These are phyloP conservation scores for Hypselothyrea guttata DNA, from an alignment of 2,888 invertebrate species.

Conservation along the genomic window DNA sequence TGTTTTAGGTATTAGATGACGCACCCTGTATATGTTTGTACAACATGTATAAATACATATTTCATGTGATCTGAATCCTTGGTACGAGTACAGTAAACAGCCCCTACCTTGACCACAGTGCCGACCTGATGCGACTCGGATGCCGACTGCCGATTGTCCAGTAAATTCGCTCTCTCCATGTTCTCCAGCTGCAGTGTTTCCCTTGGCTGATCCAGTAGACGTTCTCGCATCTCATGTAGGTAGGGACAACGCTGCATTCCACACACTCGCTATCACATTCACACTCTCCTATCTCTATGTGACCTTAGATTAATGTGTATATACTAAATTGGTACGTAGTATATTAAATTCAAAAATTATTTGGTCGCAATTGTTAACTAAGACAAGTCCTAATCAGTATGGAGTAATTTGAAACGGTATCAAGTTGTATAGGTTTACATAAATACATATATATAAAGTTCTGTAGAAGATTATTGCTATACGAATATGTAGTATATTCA, in stretches of 20 bases:
- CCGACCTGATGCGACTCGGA: constrained; percentile 88
- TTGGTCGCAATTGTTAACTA: no score
- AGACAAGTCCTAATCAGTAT: no score
- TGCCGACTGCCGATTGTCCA: constrained; percentile 83
- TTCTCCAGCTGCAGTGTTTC: constrained; percentile 87
- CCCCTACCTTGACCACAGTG: constrained; percentile 93
- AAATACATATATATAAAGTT: constrained; percentile 37
- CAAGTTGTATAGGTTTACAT: background rate
- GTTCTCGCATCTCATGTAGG: constrained; percentile 96
- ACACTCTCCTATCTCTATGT: background rate
- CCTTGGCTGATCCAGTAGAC: constrained; percentile 87
- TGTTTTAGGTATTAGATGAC: no score
- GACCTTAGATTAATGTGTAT: background rate
- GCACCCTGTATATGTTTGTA: background rate
- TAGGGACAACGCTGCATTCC: constrained; percentile 89
- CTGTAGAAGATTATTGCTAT: constrained; percentile 46
- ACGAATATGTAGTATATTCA: constrained; percentile 11
- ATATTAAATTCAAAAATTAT: constrained; percentile 7
- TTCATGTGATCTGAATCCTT: constrained; percentile 77
- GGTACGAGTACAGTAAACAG: constrained; percentile 79
- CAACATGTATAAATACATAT: constrained; percentile 33
- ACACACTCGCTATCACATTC: constrained; percentile 28
- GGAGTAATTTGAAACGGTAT: constrained; percentile 14
- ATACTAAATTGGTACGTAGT: constrained; percentile 14
- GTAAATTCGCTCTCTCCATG: constrained; percentile 83